Evolutionary conservation across 1,140 invertebrate species (phyloP), one percentile per base, ranked within the genome.

Genomic region (Gonioctena quinquepunctata): DNA sequence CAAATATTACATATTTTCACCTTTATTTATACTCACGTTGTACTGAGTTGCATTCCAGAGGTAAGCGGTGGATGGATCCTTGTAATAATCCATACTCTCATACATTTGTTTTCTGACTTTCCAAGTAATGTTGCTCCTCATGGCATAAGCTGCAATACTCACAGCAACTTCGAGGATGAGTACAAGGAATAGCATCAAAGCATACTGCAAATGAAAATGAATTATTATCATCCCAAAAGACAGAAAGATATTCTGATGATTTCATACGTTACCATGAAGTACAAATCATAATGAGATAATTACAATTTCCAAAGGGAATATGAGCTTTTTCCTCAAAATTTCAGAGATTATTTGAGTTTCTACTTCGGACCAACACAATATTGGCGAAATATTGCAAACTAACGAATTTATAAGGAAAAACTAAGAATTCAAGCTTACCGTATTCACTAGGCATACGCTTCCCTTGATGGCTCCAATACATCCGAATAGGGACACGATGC

Each of bases 381-480:
- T n/a, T n/a, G n/a, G n/a, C n/a, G n/a, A n/a, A n/a, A n/a, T n/a
- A n/a, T n/a, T n/a, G n/a, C n/a, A n/a, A n/a, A n/a, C n/a, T n/a
- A n/a, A n/a, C n/a, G n/a, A n/a, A n/a, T n/a, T n/a, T n/a, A n/a
- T n/a, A n/a, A n/a, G n/a, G n/a, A n/a, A n/a, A n/a, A n/a, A n/a
- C n/a, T n/a, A n/a, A n/a, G n/a, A n/a, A n/a, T n/a, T n/a, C n/a
- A n/a, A n/a, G n/a, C 89, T 88, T 84, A 93, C 92, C 76, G 89
- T 87, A 75, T 94, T 90, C 19, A 94, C 90, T 83, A 96, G 88
- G 81, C 91, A 93, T 7, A 92, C 91, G 79, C 92, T 95, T 82
- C 95, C 93, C 80, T 89, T 92, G 57, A 93, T 79, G 1, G 94
- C 94, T 7, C 94, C 94, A 72, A 91, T 91, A 79, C 92, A 94